phyloP scores from a whole-genome alignment of 2,113 vertebrate genomes.

The Isurus oxyrinchus region DNA sequence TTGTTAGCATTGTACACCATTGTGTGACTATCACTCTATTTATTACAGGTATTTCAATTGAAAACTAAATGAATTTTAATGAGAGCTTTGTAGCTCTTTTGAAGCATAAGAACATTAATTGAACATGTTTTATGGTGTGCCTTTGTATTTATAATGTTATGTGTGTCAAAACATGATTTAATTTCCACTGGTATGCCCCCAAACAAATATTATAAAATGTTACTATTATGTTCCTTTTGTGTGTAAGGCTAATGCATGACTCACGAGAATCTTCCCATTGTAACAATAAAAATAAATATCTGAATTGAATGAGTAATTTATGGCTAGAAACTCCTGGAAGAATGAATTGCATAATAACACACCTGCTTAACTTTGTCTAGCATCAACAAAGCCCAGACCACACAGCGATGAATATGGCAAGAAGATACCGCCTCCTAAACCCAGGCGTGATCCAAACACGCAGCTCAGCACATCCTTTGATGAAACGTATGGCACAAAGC shows the following conservation, averaged over 20 bases:
- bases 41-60: neutral
- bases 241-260: neutral
- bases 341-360: neutral
- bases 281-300: neutral
- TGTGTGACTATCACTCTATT: neutral
- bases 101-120: neutral
- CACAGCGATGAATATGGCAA: slow-evolving; percentile 81
- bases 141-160: neutral
- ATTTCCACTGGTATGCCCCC: neutral
- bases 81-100: neutral
- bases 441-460: slow-evolving; percentile 89
- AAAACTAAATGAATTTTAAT: neutral
- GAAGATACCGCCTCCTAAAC: slow-evolving; percentile 92
- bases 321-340: neutral
- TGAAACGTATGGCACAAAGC: slow-evolving; percentile 79
- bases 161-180: neutral
- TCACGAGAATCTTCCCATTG: neutral
- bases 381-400: slow-evolving; percentile 65
- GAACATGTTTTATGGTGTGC: neutral
- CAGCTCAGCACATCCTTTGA: slow-evolving; percentile 94
- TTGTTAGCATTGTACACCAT: neutral
- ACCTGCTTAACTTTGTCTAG: slow-evolving; percentile 46
- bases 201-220: neutral
- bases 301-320: neutral
- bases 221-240: neutral